phyloP scores from a whole-genome alignment of 2,888 invertebrate genomes.

The Stegana nigrithorax region DNA sequence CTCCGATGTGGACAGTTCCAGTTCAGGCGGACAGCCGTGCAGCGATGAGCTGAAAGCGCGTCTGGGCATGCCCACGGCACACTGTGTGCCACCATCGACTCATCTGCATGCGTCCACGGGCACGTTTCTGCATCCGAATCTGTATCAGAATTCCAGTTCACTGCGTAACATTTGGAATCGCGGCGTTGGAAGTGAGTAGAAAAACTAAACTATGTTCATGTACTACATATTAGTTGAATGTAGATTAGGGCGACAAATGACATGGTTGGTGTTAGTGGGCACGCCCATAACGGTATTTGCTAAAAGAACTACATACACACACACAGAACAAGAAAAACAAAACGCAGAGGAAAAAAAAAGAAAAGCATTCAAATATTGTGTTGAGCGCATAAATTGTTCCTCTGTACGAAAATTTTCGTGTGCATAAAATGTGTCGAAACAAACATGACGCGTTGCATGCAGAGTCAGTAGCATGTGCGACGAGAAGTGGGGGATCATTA shows the following conservation, averaged over 20 bases:
- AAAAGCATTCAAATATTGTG: no score
- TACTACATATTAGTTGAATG: no score
- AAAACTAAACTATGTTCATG: background rate
- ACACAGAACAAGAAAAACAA: background rate
- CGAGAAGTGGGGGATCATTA: background rate
- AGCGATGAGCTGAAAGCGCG: conserved; percentile 87
- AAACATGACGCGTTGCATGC: no score
- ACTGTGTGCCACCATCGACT: conserved; percentile 67
- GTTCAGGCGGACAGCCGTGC: conserved; percentile 77
- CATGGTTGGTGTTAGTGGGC: background rate
- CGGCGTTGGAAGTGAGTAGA: conserved; percentile 69
- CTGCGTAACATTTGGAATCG: conserved; percentile 69
- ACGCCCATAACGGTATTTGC: conserved; percentile 4
- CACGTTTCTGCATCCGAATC: conserved; percentile 75
- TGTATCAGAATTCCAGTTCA: conserved; percentile 74
- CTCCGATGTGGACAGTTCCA: conserved; percentile 95
- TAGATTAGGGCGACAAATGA: background rate
- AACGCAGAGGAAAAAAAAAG: no score
- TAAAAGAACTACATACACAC: conserved; percentile 1
- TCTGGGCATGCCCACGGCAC: conserved; percentile 77
- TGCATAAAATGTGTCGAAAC: background rate
- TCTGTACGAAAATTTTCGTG: no score
- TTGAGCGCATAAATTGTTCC: no score
- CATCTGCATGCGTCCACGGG: conserved; percentile 64
- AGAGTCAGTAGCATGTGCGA: no score